Conservation (phyloP, 2,797 vertebrate species). For the Nyctibius grandis region DNA sequence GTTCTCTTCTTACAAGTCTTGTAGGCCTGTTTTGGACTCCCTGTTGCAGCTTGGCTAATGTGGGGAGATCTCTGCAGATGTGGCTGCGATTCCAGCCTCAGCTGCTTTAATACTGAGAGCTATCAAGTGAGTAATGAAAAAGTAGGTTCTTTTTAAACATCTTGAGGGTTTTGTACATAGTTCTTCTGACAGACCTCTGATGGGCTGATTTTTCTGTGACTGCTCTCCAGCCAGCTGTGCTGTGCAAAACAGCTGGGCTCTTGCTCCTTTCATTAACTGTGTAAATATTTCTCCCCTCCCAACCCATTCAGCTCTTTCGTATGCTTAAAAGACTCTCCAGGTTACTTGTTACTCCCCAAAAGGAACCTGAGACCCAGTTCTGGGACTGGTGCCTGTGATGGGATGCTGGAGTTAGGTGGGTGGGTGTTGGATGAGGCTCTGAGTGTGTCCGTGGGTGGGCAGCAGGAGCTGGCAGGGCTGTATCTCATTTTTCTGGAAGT, state of each 20-base stretch:
- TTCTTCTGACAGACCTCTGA: not conserved
- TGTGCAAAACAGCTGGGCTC: not conserved
- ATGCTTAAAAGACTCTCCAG: not conserved
- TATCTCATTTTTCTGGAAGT: not conserved
- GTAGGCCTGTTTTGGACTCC: conserved; percentile 1
- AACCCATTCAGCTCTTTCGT: not conserved
- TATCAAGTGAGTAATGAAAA: conserved; percentile 20
- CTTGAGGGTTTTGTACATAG: conserved; percentile 23
- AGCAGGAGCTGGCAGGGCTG: not conserved
- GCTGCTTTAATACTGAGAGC: conserved; percentile 30
- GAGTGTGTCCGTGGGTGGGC: not conserved
- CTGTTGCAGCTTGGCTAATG: not conserved
- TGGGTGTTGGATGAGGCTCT: not conserved
- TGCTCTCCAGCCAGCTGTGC: not conserved
- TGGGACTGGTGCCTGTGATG: not conserved
- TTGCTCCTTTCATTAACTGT: not conserved
- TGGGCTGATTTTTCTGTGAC: not conserved
- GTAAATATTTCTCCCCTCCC: conserved; percentile 45
- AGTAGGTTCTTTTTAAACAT: conserved; percentile 10
- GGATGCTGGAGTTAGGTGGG: not conserved
- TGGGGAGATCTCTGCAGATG: not conserved
- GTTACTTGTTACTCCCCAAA: not conserved
- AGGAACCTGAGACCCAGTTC: not conserved
- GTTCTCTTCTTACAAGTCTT: not conserved
- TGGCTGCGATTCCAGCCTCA: conserved; percentile 3